Percentiles rank a stretch among this genome's conserved stretches.
Conservation (phyloP, 1,140 invertebrate genomes). For the Drosophila asahinai region DNA sequence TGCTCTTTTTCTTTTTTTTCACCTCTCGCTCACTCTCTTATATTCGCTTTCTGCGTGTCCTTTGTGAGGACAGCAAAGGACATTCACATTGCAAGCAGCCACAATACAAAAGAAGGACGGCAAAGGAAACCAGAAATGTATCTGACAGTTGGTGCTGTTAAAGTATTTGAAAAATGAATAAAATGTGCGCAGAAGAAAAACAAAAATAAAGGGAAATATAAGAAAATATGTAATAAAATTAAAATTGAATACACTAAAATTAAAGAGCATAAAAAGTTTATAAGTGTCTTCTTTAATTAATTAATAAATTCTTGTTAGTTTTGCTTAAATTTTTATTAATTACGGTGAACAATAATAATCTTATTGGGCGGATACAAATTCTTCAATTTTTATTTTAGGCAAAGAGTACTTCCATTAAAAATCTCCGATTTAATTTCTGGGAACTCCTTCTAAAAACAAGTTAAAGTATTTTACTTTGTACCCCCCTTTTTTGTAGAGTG, state of each 20-base stretch:
- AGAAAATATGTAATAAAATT: slow-evolving; percentile 4
- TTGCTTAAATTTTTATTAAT: no score
- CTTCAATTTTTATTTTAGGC: no score
- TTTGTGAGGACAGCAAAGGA: slow-evolving; percentile 74
- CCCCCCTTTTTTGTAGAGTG: neutral
- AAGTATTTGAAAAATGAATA: slow-evolving; percentile 78
- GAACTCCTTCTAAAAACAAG: neutral
- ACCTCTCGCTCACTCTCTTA: neutral
- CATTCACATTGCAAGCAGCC: slow-evolving; percentile 66
- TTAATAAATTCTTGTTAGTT: no score
- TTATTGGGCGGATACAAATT: no score
- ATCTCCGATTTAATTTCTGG: no score
- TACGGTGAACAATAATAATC: no score
- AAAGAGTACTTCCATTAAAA: no score
- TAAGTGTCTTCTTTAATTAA: no score
- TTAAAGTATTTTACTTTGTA: neutral
- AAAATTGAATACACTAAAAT: slow-evolving; percentile 1
- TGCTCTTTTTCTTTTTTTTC: neutral
- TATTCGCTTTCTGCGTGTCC: slow-evolving; percentile 60
- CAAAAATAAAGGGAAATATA: slow-evolving; percentile 11
- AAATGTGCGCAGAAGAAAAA: slow-evolving; percentile 28
- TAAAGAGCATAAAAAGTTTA: neutral
- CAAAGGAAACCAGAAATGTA: slow-evolving; percentile 61
- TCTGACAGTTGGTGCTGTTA: slow-evolving; percentile 70
- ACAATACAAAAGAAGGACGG: slow-evolving; percentile 42